A percentile compares a stretch with the other conserved stretches of the same genome.
phyloP scores from a whole-genome alignment of 2,113 vertebrate species.

The Pandion haliaetus region DNA sequence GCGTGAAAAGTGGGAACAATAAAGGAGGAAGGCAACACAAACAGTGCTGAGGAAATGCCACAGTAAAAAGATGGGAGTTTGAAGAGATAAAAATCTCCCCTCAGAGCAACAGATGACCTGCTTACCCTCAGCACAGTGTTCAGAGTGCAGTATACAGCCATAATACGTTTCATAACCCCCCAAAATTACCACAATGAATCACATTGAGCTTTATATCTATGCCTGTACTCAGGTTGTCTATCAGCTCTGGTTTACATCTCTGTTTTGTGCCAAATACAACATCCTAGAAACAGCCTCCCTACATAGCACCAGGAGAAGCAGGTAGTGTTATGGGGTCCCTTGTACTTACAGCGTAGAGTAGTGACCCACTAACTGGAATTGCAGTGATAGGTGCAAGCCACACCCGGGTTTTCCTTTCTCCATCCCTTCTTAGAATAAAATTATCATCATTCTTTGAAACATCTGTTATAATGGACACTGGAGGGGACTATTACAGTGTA shows the following conservation, averaged over 20 bases:
- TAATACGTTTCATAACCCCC: not conserved
- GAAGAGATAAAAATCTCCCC: not conserved
- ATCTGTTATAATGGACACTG: not conserved
- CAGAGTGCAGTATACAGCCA: not conserved
- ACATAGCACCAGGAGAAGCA: no score
- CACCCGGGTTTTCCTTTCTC: not conserved
- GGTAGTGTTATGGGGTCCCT: no score
- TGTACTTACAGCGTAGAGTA: not conserved
- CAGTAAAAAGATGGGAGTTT: not conserved
- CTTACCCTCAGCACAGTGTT: not conserved
- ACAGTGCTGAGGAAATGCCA: not conserved
- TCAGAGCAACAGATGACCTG: not conserved
- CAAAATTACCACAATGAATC: not conserved
- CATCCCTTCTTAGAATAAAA: not conserved
- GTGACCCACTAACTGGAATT: not conserved
- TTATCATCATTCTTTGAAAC: not conserved
- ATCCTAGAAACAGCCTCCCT: not conserved
- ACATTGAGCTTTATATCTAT: not conserved
- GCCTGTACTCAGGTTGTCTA: not conserved
- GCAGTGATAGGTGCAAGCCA: not conserved
- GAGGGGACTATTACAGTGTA: not conserved
- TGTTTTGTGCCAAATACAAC: not conserved
- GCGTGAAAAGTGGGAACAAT: not conserved
- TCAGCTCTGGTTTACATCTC: not conserved
- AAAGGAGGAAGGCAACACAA: not conserved